Conservation (phyloP, 2,888 invertebrate genomes). For the Blomia tropicalis region DNA sequence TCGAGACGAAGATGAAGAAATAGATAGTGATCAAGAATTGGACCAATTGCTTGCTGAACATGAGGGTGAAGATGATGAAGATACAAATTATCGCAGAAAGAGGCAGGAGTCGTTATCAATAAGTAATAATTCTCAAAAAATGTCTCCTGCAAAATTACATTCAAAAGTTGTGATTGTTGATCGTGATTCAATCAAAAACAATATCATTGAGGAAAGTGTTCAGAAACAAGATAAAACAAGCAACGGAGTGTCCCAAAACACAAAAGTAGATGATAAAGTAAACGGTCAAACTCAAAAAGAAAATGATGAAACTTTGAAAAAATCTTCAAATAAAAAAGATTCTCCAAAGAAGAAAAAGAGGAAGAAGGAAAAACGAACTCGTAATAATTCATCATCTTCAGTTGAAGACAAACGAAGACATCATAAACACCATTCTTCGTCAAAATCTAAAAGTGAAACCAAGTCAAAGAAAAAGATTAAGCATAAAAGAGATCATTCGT, state of each 20-base stretch:
- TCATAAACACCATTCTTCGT: not conserved
- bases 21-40: not conserved
- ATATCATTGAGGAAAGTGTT: not conserved
- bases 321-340: not conserved
- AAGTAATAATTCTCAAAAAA: not conserved
- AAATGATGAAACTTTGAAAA: not conserved
- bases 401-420: not conserved
- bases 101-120: not conserved
- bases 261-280: not conserved
- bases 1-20: not conserved
- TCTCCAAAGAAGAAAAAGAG: not conserved
- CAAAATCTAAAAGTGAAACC: not conserved
- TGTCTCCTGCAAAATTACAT: not conserved
- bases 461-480: not conserved
- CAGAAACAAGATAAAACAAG: no score
- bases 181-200: not conserved
- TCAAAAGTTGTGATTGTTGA: not conserved
- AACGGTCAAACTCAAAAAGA: not conserved
- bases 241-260: no score
- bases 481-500: not conserved
- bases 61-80: conserved; percentile 1
- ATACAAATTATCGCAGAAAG: not conserved
- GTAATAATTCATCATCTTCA: not conserved
- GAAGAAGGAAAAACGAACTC: not conserved
- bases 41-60: not conserved